Percentiles rank a stretch among this genome's conserved stretches.
Conservation (phyloP, 2,113 vertebrate species). For the Prunella fulvescens region DNA sequence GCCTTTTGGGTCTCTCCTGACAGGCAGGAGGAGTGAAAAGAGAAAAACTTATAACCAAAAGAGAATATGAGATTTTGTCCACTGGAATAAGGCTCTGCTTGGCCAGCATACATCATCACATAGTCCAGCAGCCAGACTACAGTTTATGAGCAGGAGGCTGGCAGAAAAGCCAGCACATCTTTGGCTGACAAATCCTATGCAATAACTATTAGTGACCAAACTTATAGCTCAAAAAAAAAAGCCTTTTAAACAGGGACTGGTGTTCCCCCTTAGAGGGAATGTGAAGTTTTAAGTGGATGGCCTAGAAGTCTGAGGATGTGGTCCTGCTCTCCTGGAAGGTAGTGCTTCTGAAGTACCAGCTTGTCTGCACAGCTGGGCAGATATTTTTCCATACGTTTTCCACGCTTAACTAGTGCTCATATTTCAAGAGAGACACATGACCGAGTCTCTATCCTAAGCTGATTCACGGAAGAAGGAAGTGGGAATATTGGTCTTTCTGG, state of each 20-base stretch:
- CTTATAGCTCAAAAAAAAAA: background rate
- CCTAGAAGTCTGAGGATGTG: background rate
- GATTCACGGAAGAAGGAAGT: background rate
- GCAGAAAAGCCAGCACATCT: background rate
- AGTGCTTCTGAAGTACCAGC: background rate
- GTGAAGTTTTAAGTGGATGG: background rate
- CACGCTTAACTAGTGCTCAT: background rate
- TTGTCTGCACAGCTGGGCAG: background rate
- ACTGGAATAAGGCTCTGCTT: background rate
- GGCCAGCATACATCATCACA: background rate
- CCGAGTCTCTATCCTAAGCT: accelerated
- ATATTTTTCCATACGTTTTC: background rate
- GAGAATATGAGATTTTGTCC: background rate
- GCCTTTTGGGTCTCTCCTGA: background rate
- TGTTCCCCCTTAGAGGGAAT: accelerated
- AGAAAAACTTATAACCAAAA: background rate
- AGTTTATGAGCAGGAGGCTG: accelerated
- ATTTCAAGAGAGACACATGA: background rate
- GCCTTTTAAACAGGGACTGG: background rate
- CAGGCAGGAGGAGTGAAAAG: background rate
- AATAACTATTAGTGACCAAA: background rate
- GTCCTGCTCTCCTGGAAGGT: background rate
- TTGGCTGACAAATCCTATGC: background rate
- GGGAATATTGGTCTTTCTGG: background rate
- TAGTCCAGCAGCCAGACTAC: accelerated